Evolutionary conservation across 92 coral and sea anemone species (phyloP).

Genomic region (Porites lobata): DNA sequence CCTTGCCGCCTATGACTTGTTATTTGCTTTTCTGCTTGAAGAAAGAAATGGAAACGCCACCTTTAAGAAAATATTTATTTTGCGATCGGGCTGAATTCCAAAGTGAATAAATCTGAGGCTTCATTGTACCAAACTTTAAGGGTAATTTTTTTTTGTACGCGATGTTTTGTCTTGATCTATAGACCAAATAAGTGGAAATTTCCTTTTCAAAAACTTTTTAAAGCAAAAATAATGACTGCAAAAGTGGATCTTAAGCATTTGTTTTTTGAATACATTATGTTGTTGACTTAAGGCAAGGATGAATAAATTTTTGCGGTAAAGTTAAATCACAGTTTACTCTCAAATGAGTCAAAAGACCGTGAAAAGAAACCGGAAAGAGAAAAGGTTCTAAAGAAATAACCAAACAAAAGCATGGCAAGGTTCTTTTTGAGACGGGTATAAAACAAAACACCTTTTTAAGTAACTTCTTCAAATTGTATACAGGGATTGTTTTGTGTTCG

Average conservation of each 20-base stretch:
- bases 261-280: neutral
- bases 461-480: slow-evolving; percentile 20
- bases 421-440: neutral
- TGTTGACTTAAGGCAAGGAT: neutral
- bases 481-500: slow-evolving; percentile 36
- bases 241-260: neutral
- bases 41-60: slow-evolving; percentile 8
- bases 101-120: neutral
- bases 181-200: neutral
- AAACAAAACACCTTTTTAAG: slow-evolving; percentile 9
- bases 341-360: neutral
- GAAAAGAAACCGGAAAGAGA: neutral
- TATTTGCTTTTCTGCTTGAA: neutral
- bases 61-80: slow-evolving; percentile 15
- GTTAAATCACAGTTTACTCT: neutral
- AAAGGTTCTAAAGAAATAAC: neutral
- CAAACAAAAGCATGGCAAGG: slow-evolving; percentile 11
- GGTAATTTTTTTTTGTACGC: too few species aligned
- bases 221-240: neutral
- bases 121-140: neutral
- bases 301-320: neutral
- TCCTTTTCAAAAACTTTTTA: neutral
- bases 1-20: neutral
- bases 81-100: neutral
- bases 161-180: too few species aligned